These are phyloP conservation scores for Ostrea denselamellosa DNA, from an alignment of 1,140 invertebrate genomes.

Conservation along the genomic window DNA sequence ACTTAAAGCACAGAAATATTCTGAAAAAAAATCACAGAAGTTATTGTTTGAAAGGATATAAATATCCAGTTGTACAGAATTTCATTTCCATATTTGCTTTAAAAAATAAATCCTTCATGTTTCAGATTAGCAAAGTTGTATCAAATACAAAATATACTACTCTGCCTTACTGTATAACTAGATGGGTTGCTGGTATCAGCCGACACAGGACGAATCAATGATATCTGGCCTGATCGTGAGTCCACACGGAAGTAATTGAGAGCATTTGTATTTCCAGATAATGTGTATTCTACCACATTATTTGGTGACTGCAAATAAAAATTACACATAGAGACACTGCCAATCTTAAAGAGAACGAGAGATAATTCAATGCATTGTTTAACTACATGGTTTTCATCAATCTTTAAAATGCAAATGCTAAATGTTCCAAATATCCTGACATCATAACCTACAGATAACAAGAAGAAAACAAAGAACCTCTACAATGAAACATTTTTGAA, in stretches of 20 bases:
- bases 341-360: neutral
- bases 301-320: conserved; percentile 50
- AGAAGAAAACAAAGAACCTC: neutral
- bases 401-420: no score
- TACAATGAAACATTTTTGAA: neutral
- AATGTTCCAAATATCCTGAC: neutral
- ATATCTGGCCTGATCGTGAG: conserved; percentile 50
- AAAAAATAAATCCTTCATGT: neutral
- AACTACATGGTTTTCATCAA: no score
- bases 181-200: conserved; percentile 42
- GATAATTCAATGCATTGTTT: no score
- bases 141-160: no score
- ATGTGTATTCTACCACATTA: conserved; percentile 45
- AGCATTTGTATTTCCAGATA: conserved; percentile 48
- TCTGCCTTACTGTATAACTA: conserved; percentile 53
- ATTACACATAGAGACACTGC: neutral
- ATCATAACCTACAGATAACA: neutral
- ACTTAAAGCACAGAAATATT: no score
- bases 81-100: neutral
- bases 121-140: neutral
- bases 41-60: neutral
- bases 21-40: no score
- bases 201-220: conserved; percentile 52
- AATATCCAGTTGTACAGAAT: neutral
- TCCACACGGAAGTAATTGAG: conserved; percentile 57